Evolutionary conservation across 2,888 invertebrate genomes (phyloP).

Genomic region (Cataglyphis albicans): DNA sequence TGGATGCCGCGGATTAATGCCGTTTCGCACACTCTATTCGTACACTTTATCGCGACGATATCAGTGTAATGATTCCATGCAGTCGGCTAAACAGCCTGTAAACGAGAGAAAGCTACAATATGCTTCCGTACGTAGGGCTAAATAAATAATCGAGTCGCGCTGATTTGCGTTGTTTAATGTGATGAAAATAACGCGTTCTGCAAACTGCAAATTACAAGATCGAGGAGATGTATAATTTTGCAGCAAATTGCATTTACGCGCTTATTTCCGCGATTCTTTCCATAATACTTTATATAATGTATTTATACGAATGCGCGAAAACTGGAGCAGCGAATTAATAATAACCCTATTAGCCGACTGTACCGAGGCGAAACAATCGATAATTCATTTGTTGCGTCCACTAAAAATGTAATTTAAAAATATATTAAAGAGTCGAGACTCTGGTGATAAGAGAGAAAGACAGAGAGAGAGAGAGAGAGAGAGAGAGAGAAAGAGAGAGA

Average conservation of each 20-base stretch:
- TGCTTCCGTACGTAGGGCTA: conserved; percentile 18
- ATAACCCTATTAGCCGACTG: conserved; percentile 71
- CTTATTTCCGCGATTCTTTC: conserved; percentile 60
- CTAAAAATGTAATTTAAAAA: conserved; percentile 85
- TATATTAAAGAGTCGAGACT: conserved; percentile 81
- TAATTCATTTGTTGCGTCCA: conserved; percentile 84
- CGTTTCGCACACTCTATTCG: conserved; percentile 22
- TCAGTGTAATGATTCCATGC: conserved; percentile 32
- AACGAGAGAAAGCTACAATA: conserved; percentile 40
- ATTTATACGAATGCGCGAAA: conserved; percentile 64
- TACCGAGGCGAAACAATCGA: conserved; percentile 78
- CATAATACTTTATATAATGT: conserved; percentile 52
- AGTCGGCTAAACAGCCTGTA: conserved; percentile 45
- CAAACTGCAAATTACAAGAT: conserved; percentile 41
- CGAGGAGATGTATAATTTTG: conserved; percentile 49
- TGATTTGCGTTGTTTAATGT: conserved; percentile 50
- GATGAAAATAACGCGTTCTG: conserved; percentile 44
- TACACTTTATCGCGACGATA: conserved; percentile 27
- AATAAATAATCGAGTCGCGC: conserved; percentile 50
- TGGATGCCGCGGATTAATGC: conserved; percentile 47
- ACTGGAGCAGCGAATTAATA: conserved; percentile 70
- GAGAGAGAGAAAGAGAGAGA: conserved; percentile 21
- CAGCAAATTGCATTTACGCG: conserved; percentile 61
- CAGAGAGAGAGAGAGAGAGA: background rate
- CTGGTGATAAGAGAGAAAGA: conserved; percentile 3